Conservation (phyloP, 64 coral and sea anemone species). For the Stichodactyla helianthus region DNA sequence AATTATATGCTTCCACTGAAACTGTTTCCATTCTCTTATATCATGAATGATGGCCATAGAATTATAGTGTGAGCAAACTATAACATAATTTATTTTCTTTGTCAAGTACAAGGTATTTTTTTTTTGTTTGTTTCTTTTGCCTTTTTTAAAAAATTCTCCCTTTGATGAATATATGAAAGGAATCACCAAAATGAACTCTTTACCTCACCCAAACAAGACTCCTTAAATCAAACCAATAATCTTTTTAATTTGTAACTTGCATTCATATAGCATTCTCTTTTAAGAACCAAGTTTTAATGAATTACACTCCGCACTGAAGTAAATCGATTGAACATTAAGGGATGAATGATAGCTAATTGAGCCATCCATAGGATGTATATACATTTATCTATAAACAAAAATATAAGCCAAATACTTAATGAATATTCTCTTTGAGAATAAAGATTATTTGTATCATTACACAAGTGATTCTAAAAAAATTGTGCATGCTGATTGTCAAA, state of each 20-base stretch:
- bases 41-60: too few relatives aligned
- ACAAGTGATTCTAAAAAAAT: too few relatives aligned
- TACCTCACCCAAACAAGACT: background rate
- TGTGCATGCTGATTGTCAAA: too few relatives aligned
- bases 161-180: too few relatives aligned
- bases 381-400: background rate
- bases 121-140: too few relatives aligned
- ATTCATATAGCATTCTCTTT: background rate
- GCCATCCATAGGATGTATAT: background rate
- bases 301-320: background rate
- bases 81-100: too few relatives aligned
- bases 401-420: background rate
- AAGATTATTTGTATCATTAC: background rate
- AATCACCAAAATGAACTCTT: too few relatives aligned
- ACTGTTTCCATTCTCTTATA: too few relatives aligned
- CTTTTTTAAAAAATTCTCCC: too few relatives aligned
- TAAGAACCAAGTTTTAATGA: background rate
- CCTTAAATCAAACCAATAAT: background rate
- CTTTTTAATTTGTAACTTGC: background rate
- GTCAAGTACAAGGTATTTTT: too few relatives aligned
- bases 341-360: background rate
- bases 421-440: constrained; percentile 3
- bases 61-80: too few relatives aligned
- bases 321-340: background rate
- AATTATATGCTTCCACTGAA: too few relatives aligned